Percentiles rank a stretch among this genome's conserved stretches.
Evolutionary conservation across 2,888 invertebrate species (phyloP).

Genomic region (Rhabditoides inermis): DNA sequence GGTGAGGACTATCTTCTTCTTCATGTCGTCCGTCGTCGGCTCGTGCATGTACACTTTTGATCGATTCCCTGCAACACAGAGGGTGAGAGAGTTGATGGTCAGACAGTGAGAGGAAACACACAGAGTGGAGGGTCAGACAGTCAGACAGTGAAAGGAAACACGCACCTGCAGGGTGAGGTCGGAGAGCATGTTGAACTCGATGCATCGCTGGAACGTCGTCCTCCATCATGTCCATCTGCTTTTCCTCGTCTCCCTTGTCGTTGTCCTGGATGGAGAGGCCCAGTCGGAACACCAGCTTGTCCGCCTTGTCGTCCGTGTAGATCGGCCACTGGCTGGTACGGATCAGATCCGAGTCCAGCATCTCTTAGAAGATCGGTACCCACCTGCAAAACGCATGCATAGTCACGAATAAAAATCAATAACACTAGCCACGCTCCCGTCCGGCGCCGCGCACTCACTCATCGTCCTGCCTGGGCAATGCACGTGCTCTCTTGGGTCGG

Average conservation of each 20-base stretch:
- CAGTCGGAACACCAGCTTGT: slow-evolving; percentile 90
- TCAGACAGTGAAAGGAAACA: too few relatives aligned
- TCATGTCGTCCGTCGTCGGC: slow-evolving; percentile 94
- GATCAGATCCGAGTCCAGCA: slow-evolving; percentile 97
- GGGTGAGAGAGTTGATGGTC: too few relatives aligned
- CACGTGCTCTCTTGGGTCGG: slow-evolving; percentile 97
- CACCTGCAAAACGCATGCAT: slow-evolving; percentile 61
- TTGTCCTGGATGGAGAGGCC: slow-evolving; percentile 95
- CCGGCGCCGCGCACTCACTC: slow-evolving; percentile 57
- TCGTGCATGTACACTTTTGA: slow-evolving; percentile 99
- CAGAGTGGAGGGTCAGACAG: too few relatives aligned
- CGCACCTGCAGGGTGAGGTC: slow-evolving; percentile 76
- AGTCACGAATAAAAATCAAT: too few relatives aligned
- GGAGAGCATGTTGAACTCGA: slow-evolving; percentile 96
- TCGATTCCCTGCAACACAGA: too few relatives aligned
- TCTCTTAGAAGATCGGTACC: slow-evolving; percentile 98
- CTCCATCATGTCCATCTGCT: slow-evolving; percentile 90
- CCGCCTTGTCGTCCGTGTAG: slow-evolving; percentile 98
- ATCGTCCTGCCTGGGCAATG: slow-evolving; percentile 94
- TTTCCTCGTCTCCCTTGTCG: slow-evolving; percentile 54
- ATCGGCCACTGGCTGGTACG: slow-evolving; percentile 97
- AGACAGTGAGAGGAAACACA: too few relatives aligned
- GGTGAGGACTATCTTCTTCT: slow-evolving; percentile 91
- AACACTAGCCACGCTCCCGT: too few relatives aligned
- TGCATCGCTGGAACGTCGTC: slow-evolving; percentile 96